Base-by-base conservation (phyloP, 2,888 invertebrate genomes). In the Autographa pulchrina region DNA sequence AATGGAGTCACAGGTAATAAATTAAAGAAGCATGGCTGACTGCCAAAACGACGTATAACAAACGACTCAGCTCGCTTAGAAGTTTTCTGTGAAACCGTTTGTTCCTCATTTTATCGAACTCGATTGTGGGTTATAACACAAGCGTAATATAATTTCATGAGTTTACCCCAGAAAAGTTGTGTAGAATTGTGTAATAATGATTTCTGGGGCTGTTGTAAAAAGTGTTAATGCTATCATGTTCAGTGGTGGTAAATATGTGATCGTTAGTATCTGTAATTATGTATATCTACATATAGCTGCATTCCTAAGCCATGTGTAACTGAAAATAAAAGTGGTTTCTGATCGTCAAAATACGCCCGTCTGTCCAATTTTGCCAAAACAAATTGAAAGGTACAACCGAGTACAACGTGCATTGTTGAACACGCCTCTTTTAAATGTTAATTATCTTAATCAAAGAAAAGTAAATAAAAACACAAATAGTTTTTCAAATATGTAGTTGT, bases 1-100 rank as follows among this genome's bases (percentile, higher is more conserved):
- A 81, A 80, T 85, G 77, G 69, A 79, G 81, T 78, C 77, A 61
- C 74, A 74, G 62, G 64, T 32, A 64, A 77, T 81, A 68, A 74
- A 83, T 79, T 74, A 67, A 69, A 70, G 72, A 69, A 64, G 68
- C 32, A 68, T 83, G 85, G 85, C 84, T 9, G 65, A 62, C 41
- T 79, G 85, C 85, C 85, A 85, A 77, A 70, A 66, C 20, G 20
- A 18, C 32, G 48, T 68, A 61, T 16, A 63, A 63, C 74, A 66
- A 72, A 72, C 71, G 70, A 64, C 84, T 67, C 75, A 72, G n/a
- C 65, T 65, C 58, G 68, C 43, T 70, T 69, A 68, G 61, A 74
- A 74, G 60, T 74, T 70, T 80, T 75, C 67, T 64, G 65, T 77
- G 75, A 83, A 81, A 71, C 68, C 41, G 18, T 75, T 75, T 66